Evolutionary conservation across 2,113 vertebrate genomes (phyloP), one percentile per base, ranked within the genome.

Genomic region (Pionites leucogaster): DNA sequence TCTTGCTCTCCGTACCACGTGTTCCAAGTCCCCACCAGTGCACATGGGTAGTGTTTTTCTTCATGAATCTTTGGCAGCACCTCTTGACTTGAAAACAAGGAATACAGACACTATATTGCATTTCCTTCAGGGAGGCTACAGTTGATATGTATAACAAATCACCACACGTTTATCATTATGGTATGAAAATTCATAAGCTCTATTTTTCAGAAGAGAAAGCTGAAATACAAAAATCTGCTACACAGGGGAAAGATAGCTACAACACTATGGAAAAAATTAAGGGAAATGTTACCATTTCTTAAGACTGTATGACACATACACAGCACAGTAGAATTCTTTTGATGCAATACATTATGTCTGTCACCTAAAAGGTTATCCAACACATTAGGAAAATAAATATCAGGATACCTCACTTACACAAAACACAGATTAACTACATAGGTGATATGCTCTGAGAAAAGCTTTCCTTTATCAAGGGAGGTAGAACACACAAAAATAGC

Each of bases 1-100:
- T 99, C 99, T 95, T 99, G 99, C 95, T 99, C 99, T 96, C 99
- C 99, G 86, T 99, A 99, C 99, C 99, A 99, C 64, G 99, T 99
- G 98, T 99, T 99, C 99, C 99, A 99, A 53, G 99, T 99, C 71
- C 99, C 99, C 97, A 99, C 99, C 97, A 99, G 98, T 96, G 99
- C 98, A 98, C 99, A 99, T 35, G 99, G 99, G 97, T 99, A 99
- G 74, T 99, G 98, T 67, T 98, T 98, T 96, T 99, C 98, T 85
- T 98, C 97, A 18, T 99, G 99, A 96, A 99, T 98, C 88, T 98
- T 98, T 96, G 99, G 98, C 97, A 99, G 97, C 84, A 99, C 98
- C 33, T 98, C 98, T 97, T 99, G 98, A 98, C 99, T 99, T 96
- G 96, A 97, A 98, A 96, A 98, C 94, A 97, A 98, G 93, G 97